Evolutionary conservation across 1,140 invertebrate genomes (phyloP).

Genomic region (Philotrypesis tridentata): DNA sequence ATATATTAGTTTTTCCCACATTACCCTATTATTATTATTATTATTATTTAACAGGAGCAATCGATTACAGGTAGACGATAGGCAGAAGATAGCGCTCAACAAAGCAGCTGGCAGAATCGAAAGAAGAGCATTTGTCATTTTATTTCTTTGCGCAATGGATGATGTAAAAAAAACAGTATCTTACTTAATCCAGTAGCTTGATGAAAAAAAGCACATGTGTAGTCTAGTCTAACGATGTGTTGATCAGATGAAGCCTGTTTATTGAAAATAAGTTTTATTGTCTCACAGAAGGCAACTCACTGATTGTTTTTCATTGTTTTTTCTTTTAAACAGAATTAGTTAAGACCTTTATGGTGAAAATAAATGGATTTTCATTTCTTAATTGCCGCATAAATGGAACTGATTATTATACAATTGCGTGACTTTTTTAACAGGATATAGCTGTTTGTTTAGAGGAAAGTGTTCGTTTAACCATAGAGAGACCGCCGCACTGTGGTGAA

Average conservation of each 20-base stretch:
- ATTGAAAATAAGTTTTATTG: slow-evolving; percentile 21
- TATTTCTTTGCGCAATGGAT: too few species aligned
- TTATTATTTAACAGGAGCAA: too few species aligned
- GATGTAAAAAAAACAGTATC: too few species aligned
- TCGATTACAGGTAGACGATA: too few species aligned
- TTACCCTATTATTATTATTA: too few species aligned
- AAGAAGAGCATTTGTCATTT: too few species aligned
- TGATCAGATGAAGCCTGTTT: slow-evolving; percentile 39
- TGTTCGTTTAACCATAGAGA: neutral
- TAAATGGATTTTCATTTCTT: slow-evolving; percentile 19
- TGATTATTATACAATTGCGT: slow-evolving; percentile 48
- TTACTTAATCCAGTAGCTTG: slow-evolving; percentile 25
- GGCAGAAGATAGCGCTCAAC: too few species aligned
- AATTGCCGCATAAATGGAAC: neutral
- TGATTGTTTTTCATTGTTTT: neutral
- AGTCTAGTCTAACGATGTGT: slow-evolving; percentile 30
- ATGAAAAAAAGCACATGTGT: slow-evolving; percentile 37
- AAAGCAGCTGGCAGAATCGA: too few species aligned
- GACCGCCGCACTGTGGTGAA: too few species aligned
- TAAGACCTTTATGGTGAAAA: neutral
- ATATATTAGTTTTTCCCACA: too few species aligned
- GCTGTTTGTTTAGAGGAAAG: slow-evolving; percentile 3
- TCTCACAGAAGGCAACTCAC: neutral
- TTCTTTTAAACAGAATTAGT: slow-evolving; percentile 13
- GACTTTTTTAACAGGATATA: slow-evolving; percentile 44